Percentiles rank a stretch among this genome's conserved stretches.
These are phyloP conservation scores for Vicugna pacos DNA, from an alignment of 2,113 vertebrate species.

Conservation along the genomic window DNA sequence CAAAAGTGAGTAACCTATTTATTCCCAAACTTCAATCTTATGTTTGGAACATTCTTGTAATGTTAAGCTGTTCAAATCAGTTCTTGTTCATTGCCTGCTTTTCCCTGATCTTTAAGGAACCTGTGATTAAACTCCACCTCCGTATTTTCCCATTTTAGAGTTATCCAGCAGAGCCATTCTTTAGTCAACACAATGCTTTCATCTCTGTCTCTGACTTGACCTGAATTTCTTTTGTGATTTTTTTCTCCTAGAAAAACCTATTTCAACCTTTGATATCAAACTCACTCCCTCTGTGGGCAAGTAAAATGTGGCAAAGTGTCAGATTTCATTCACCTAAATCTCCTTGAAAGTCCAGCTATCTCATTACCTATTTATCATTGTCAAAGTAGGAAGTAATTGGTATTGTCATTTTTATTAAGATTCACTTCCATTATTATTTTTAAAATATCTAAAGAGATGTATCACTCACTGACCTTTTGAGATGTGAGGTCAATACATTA, in stretches of 20 bases:
- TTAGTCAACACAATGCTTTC: background rate
- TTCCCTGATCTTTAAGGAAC: slow-evolving; percentile 41
- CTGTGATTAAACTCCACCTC: slow-evolving; percentile 53
- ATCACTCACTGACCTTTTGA: slow-evolving; percentile 27
- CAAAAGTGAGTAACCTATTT: background rate
- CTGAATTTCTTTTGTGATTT: slow-evolving; percentile 56
- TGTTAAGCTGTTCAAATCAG: slow-evolving; percentile 40
- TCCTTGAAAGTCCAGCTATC: background rate
- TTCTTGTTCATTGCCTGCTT: slow-evolving; percentile 54
- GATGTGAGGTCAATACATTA: background rate
- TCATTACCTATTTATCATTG: background rate
- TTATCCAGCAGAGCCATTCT: background rate
- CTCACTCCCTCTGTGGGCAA: slow-evolving; percentile 46
- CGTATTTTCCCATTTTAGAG: slow-evolving; percentile 54
- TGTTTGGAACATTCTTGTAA: background rate
- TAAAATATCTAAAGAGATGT: background rate
- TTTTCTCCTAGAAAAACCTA: slow-evolving; percentile 19
- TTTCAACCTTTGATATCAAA: slow-evolving; percentile 30
- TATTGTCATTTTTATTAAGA: slow-evolving; percentile 12
- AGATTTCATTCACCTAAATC: background rate
- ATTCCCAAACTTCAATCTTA: background rate
- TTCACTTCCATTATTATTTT: background rate
- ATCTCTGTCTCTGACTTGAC: slow-evolving; percentile 30
- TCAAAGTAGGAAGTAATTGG: background rate
- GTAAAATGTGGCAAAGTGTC: slow-evolving; percentile 2